Conservation (phyloP, 2,113 vertebrate genomes). For the Natator depressus region DNA sequence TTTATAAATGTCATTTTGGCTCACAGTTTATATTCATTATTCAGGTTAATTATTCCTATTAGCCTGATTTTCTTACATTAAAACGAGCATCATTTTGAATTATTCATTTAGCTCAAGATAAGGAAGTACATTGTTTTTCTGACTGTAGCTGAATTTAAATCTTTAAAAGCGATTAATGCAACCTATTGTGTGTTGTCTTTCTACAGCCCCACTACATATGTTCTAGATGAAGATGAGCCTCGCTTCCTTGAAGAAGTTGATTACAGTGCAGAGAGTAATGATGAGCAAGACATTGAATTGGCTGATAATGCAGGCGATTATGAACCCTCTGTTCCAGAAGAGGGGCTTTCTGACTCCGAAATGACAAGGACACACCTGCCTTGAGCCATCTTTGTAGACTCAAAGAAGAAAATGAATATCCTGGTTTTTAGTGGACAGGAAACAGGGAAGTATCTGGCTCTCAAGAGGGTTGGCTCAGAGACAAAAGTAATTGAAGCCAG, state of each 20-base stretch:
- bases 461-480: constrained; percentile 66
- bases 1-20: not conserved
- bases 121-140: not conserved
- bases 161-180: constrained; percentile 3
- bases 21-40: not conserved
- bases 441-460: constrained; percentile 39
- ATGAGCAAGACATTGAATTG: constrained; percentile 87
- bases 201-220: constrained; percentile 90
- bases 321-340: constrained; percentile 82
- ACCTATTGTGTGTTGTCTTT: constrained; percentile 53
- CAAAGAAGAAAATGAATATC: constrained; percentile 54
- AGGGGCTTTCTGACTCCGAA: constrained; percentile 87
- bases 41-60: not conserved
- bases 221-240: constrained; percentile 96
- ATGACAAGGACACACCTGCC: constrained; percentile 76
- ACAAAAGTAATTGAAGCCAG: constrained; percentile 43
- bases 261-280: constrained; percentile 98
- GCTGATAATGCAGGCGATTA: constrained; percentile 76
- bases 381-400: constrained; percentile 63
- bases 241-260: constrained; percentile 96
- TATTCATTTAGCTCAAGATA: not conserved
- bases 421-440: constrained; percentile 44
- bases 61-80: not conserved
- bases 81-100: not conserved
- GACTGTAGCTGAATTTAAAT: not conserved